These are phyloP conservation scores for Vespertilio murinus DNA, from an alignment of 2,797 vertebrate species.

Conservation along the genomic window DNA sequence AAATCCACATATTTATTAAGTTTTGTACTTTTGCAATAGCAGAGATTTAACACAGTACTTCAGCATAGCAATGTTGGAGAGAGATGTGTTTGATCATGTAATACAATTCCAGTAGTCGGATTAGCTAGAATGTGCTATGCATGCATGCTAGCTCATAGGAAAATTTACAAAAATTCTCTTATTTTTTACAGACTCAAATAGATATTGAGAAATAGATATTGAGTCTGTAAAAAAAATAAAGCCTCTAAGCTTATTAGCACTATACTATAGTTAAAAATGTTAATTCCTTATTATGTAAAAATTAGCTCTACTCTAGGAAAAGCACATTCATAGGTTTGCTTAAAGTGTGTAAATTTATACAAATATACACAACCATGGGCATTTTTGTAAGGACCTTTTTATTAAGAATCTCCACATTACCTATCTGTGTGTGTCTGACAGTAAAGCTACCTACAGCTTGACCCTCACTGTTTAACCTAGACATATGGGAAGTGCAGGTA, in stretches of 20 bases:
- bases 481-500: neutral
- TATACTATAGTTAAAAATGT: neutral
- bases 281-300: conserved; percentile 3
- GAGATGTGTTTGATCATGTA: neutral
- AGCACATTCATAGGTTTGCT: neutral
- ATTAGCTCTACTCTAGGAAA: neutral
- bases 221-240: neutral
- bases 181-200: neutral
- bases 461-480: neutral
- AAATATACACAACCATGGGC: neutral
- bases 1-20: neutral
- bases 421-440: neutral
- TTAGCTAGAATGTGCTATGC: neutral
- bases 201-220: neutral
- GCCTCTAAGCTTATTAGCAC: neutral
- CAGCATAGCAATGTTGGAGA: neutral
- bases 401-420: neutral
- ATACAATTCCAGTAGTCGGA: neutral
- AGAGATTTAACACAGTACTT: neutral
- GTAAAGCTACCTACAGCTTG: neutral
- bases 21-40: neutral
- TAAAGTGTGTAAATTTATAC: neutral
- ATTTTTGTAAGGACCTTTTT: neutral
- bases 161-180: neutral
- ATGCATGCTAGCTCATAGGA: neutral